These are phyloP conservation scores for Ceriagrion tenellum DNA, from an alignment of 2,888 invertebrate species.

Conservation along the genomic window DNA sequence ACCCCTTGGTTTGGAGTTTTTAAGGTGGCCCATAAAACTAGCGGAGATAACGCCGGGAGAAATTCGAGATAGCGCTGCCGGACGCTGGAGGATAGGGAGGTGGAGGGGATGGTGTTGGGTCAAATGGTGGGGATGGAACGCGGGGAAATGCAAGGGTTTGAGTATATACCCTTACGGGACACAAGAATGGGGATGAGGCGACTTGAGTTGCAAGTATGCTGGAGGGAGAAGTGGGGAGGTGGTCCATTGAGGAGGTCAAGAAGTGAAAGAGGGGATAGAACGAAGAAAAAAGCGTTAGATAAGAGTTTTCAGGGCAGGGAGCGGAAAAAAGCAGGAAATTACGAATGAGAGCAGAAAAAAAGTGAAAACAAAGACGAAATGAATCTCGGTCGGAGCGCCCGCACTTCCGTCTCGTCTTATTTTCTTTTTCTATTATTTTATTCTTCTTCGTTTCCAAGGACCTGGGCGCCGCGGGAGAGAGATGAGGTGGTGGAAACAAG, in stretches of 20 bases:
- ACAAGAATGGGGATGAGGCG: neutral
- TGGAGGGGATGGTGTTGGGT: neutral
- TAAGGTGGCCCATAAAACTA: constrained; percentile 53
- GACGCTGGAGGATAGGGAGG: neutral
- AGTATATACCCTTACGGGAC: neutral
- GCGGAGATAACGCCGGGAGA: constrained; percentile 23
- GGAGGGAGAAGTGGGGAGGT: neutral
- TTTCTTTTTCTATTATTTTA: neutral
- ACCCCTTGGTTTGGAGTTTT: neutral
- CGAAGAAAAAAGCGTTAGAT: neutral
- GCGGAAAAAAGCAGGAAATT: neutral
- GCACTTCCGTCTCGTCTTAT: neutral
- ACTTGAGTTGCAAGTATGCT: neutral
- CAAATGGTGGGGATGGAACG: neutral
- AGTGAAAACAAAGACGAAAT: constrained; percentile 18
- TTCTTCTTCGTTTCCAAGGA: neutral
- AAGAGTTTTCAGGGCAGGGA: neutral
- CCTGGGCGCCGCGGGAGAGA: neutral
- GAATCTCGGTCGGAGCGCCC: constrained; percentile 28
- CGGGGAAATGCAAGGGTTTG: neutral
- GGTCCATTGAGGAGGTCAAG: neutral
- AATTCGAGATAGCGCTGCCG: constrained; percentile 32
- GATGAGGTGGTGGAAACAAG: neutral
- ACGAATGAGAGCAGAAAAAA: neutral
- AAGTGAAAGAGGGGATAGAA: neutral